These are phyloP conservation scores for Emmelina monodactyla DNA, from an alignment of 2,888 invertebrate species.

Conservation along the genomic window DNA sequence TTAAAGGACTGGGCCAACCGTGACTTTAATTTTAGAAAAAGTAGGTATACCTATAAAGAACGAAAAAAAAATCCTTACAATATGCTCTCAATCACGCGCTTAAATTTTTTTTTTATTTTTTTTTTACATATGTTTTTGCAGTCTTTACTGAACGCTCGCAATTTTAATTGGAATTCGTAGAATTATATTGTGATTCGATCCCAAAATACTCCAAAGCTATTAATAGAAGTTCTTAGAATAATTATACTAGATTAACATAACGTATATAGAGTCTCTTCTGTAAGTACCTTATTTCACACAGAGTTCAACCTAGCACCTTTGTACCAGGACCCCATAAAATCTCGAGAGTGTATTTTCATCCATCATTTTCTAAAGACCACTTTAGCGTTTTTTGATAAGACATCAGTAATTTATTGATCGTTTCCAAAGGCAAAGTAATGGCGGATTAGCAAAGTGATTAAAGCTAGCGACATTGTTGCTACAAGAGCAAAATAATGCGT, in stretches of 20 bases:
- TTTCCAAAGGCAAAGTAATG: slow-evolving; percentile 11
- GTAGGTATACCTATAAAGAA: too few relatives aligned
- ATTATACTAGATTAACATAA: background rate
- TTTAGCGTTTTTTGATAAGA: slow-evolving; percentile 5
- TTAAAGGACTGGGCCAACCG: too few relatives aligned
- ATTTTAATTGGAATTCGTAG: too few relatives aligned
- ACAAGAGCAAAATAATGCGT: background rate
- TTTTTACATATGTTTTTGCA: too few relatives aligned
- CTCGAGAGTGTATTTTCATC: background rate
- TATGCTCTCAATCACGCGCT: too few relatives aligned
- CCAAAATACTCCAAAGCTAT: too few relatives aligned
- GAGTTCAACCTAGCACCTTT: background rate
- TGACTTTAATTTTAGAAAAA: too few relatives aligned
- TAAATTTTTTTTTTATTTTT: too few relatives aligned
- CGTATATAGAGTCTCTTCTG: background rate
- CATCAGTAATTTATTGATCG: slow-evolving; percentile 18
- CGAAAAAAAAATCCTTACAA: too few relatives aligned
- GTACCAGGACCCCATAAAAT: background rate
- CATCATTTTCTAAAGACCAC: background rate
- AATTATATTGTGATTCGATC: too few relatives aligned
- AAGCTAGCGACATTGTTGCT: background rate
- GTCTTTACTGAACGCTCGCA: too few relatives aligned
- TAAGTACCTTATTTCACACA: background rate
- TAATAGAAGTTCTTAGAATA: too few relatives aligned
- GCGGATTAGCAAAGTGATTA: background rate